These are phyloP conservation scores for Dendroctonus ponderosae DNA, from an alignment of 1,140 invertebrate genomes.

Conservation along the genomic window DNA sequence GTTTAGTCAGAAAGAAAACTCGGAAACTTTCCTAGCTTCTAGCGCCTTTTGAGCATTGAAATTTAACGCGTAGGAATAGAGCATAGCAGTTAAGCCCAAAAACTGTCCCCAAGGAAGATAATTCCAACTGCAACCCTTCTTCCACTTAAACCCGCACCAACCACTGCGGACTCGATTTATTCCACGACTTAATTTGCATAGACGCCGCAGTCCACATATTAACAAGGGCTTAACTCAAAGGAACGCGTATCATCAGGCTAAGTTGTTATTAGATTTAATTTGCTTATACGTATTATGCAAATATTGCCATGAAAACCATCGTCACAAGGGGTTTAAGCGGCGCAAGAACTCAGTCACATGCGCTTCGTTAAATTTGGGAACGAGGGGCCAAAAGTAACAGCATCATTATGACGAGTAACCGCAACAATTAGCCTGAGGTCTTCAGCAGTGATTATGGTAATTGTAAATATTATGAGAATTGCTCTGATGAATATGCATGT, in stretches of 20 bases:
- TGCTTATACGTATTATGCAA: conserved; percentile 32
- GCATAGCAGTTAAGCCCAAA: conserved; percentile 7
- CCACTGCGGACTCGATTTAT: conserved; percentile 22
- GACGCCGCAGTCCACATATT: conserved; percentile 32
- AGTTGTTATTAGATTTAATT: conserved; percentile 34
- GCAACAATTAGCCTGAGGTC: conserved; percentile 3
- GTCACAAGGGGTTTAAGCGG: conserved; percentile 11
- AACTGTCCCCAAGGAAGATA: conserved; percentile 18
- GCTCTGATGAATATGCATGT: conserved; percentile 1
- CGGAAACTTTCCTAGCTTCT: too few relatives aligned
- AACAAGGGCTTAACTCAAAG: conserved; percentile 31
- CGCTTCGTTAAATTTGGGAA: conserved; percentile 12
- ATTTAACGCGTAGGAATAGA: neutral
- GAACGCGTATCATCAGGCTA: conserved; percentile 30
- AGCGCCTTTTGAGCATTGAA: neutral
- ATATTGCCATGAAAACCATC: conserved; percentile 30
- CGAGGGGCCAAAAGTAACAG: conserved; percentile 12
- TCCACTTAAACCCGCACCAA: conserved; percentile 24
- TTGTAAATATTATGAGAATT: conserved; percentile 7
- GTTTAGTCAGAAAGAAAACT: too few relatives aligned
- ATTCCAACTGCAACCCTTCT: conserved; percentile 20
- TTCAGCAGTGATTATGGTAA: conserved; percentile 5
- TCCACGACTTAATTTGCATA: conserved; percentile 30
- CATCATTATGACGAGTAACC: neutral
- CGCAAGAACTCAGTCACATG: conserved; percentile 16